Percentiles rank a stretch among this genome's conserved stretches.
These are phyloP conservation scores for Eupsittula cactorum DNA, from an alignment of 2,113 vertebrate genomes.

Conservation along the genomic window DNA sequence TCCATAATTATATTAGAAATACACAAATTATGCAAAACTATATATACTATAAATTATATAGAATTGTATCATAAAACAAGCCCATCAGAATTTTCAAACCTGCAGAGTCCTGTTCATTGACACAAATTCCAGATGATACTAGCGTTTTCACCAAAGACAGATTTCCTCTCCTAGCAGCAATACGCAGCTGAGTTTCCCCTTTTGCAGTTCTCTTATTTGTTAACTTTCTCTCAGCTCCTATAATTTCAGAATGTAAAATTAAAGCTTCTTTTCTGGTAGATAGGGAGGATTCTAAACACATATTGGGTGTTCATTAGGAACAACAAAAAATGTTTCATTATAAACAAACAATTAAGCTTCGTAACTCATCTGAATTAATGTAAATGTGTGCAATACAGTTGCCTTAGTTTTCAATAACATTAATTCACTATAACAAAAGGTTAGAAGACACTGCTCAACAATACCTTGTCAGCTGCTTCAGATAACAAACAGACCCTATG, in stretches of 20 bases:
- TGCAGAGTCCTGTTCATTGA: conserved; percentile 83
- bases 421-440: not conserved
- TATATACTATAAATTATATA: not conserved
- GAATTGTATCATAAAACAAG: not conserved
- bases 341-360: not conserved
- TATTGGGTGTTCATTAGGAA: not conserved
- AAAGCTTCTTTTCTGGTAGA: not conserved
- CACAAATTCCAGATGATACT: conserved; percentile 77
- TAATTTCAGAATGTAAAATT: not conserved
- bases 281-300: conserved; percentile 13
- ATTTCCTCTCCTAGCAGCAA: conserved; percentile 77
- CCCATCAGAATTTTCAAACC: conserved; percentile 65
- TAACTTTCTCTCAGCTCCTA: conserved; percentile 12
- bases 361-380: not conserved
- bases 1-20: not conserved
- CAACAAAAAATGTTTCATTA: not conserved
- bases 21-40: not conserved
- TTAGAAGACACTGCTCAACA: not conserved
- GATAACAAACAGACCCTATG: not conserved
- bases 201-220: conserved; percentile 68
- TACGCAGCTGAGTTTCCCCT: conserved; percentile 82
- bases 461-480: not conserved
- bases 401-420: not conserved
- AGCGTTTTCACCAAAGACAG: conserved; percentile 75
- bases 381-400: not conserved